Evolutionary conservation across 2,888 invertebrate genomes (phyloP).

Genomic region (Oligia fasciuncula): DNA sequence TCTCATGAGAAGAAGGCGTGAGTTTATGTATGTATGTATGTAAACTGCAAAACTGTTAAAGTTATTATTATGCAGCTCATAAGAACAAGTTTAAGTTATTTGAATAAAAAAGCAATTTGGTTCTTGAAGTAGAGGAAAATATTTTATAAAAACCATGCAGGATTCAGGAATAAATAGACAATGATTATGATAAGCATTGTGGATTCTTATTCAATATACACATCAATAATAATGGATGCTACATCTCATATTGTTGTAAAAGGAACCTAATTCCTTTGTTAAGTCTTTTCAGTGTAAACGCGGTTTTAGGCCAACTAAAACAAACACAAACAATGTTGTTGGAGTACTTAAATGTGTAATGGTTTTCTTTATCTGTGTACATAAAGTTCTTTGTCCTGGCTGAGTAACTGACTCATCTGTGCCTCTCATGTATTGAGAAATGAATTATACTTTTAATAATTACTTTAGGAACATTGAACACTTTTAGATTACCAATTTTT

Average conservation of each 20-base stretch:
- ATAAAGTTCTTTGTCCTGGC: slow-evolving; percentile 57
- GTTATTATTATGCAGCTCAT: not conserved
- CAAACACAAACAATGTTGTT: slow-evolving; percentile 53
- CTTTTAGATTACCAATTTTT: not conserved
- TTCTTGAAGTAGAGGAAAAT: slow-evolving; percentile 18
- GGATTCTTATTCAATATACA: slow-evolving; percentile 13
- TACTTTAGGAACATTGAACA: not conserved
- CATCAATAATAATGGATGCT: slow-evolving; percentile 39
- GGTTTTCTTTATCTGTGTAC: slow-evolving; percentile 58
- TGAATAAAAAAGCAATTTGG: slow-evolving; percentile 9
- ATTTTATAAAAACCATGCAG: slow-evolving; percentile 17
- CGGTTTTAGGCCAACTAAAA: slow-evolving; percentile 34
- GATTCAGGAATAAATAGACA: slow-evolving; percentile 17
- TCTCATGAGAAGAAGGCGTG: not conserved
- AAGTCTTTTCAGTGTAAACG: slow-evolving; percentile 19
- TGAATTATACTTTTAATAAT: not conserved
- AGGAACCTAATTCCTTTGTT: slow-evolving; percentile 31
- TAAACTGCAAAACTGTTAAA: not conserved
- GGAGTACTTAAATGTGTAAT: slow-evolving; percentile 50
- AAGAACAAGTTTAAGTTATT: not conserved
- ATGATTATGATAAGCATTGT: slow-evolving; percentile 20
- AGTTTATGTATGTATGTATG: not conserved
- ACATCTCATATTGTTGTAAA: slow-evolving; percentile 18
- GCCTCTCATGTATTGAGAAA: slow-evolving; percentile 27
- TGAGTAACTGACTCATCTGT: slow-evolving; percentile 54